Evolutionary conservation across 2,797 vertebrate species (phyloP).

Genomic region (Pygocentrus nattereri): DNA sequence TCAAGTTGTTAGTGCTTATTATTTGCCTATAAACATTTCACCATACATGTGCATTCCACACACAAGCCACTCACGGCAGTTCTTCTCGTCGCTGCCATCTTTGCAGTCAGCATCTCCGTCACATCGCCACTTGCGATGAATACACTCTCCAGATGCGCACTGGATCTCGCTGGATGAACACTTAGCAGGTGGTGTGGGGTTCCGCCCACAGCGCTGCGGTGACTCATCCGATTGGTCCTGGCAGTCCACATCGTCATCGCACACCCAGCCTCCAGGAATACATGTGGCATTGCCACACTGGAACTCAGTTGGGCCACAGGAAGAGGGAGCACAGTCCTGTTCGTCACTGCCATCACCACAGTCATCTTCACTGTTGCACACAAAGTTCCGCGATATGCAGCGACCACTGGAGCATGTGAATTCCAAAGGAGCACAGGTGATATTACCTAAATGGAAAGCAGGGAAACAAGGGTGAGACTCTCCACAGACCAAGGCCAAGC

Average conservation of each 20-base stretch:
- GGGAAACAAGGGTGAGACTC: not conserved
- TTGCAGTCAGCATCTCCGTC: constrained; percentile 96
- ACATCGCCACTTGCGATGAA: constrained; percentile 96
- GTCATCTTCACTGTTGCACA: constrained; percentile 95
- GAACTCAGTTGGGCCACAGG: constrained; percentile 90
- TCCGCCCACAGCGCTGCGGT: constrained; percentile 86
- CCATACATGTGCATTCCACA: not conserved
- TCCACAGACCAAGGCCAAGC: too few relatives aligned
- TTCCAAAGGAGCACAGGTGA: constrained; percentile 91
- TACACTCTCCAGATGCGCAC: constrained; percentile 92
- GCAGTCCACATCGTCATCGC: constrained; percentile 94
- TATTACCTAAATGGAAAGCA: constrained; percentile 79
- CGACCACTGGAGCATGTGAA: constrained; percentile 93
- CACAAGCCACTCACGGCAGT: constrained; percentile 89
- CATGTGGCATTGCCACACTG: constrained; percentile 91
- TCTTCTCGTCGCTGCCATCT: constrained; percentile 93
- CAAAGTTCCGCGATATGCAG: constrained; percentile 93
- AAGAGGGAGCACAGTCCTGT: constrained; percentile 85
- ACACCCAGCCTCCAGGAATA: constrained; percentile 94
- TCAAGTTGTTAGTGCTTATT: too few relatives aligned
- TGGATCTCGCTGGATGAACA: constrained; percentile 89
- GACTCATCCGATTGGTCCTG: constrained; percentile 94
- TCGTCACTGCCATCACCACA: constrained; percentile 93
- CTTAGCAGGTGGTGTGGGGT: constrained; percentile 83
- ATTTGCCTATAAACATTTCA: too few relatives aligned